A percentile compares a stretch with the other conserved stretches of the same genome.
Evolutionary conservation across 2,888 invertebrate species (phyloP).

Genomic region (Conchocele bisecta): DNA sequence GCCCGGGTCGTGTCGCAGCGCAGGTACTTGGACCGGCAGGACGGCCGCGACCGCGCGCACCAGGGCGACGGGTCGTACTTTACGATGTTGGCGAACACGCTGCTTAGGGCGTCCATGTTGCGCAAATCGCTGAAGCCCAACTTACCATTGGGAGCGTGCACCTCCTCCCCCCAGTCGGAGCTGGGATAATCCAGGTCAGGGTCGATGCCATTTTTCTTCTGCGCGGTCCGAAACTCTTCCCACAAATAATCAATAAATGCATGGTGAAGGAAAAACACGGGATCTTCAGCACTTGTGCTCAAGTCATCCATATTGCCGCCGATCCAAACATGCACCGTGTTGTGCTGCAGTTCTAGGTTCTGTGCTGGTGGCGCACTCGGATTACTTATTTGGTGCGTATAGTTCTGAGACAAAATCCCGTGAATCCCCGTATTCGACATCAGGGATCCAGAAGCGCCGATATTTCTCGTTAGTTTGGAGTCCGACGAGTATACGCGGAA

Average conservation of each 20-base stretch:
- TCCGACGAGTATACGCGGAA: conserved; percentile 44
- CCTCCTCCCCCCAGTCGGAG: conserved; percentile 31
- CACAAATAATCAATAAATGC: conserved; percentile 60
- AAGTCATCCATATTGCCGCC: conserved; percentile 62
- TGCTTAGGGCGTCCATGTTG: conserved; percentile 53
- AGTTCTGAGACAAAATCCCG: conserved; percentile 46
- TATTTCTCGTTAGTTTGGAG: conserved; percentile 52
- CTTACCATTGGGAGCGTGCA: conserved; percentile 38
- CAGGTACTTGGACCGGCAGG: conserved; percentile 53
- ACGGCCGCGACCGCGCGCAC: conserved; percentile 42
- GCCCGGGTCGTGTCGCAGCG: conserved; percentile 37
- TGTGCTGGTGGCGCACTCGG: conserved; percentile 39
- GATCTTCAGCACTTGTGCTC: conserved; percentile 58
- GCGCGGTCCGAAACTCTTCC: conserved; percentile 57
- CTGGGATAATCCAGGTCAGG: conserved; percentile 52
- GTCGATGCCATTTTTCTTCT: conserved; percentile 43
- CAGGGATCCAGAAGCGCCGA: conserved; percentile 49
- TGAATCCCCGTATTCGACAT: conserved; percentile 53
- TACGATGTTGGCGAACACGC: conserved; percentile 54
- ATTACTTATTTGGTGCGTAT: conserved; percentile 45
- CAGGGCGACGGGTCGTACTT: conserved; percentile 50
- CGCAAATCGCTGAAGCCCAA: conserved; percentile 55
- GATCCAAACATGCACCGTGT: conserved; percentile 57
- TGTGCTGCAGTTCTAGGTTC: conserved; percentile 57
- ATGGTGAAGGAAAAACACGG: conserved; percentile 61